These are phyloP conservation scores for Hiodon alosoides DNA, from an alignment of 2,113 vertebrate species.

Conservation along the genomic window DNA sequence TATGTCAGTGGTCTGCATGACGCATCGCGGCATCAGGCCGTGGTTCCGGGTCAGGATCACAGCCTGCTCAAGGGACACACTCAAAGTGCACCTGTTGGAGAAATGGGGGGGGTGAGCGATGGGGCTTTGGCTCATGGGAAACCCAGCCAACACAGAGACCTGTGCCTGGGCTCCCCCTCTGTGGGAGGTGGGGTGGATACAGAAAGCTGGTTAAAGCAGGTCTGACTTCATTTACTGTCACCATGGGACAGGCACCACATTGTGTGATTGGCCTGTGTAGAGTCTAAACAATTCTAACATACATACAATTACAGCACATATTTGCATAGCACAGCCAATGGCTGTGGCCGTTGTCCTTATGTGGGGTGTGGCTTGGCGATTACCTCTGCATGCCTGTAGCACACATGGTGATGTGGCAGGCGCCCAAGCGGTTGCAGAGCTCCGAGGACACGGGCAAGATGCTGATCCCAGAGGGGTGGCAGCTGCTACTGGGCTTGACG, in stretches of 20 bases:
- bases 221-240: too few relatives aligned
- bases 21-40: constrained; percentile 83
- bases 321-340: too few relatives aligned
- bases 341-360: too few relatives aligned
- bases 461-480: constrained; percentile 67
- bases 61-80: constrained; percentile 87
- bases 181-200: too few relatives aligned
- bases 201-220: too few relatives aligned
- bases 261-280: not conserved
- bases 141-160: too few relatives aligned
- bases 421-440: constrained; percentile 91
- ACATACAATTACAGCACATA: not conserved
- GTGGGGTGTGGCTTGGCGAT: constrained; percentile 2
- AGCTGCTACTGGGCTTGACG: constrained; percentile 48
- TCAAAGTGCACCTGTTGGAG: constrained; percentile 75
- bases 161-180: too few relatives aligned
- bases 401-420: constrained; percentile 90
- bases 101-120: not conserved
- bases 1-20: constrained; percentile 97
- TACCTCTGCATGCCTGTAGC: constrained; percentile 95
- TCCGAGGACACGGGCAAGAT: constrained; percentile 85
- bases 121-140: too few relatives aligned
- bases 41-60: constrained; percentile 87
- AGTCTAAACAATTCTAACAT: not conserved
- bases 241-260: too few relatives aligned